These are phyloP conservation scores for Synodontis membranacea DNA, from an alignment of 2,113 vertebrate genomes.

Conservation along the genomic window DNA sequence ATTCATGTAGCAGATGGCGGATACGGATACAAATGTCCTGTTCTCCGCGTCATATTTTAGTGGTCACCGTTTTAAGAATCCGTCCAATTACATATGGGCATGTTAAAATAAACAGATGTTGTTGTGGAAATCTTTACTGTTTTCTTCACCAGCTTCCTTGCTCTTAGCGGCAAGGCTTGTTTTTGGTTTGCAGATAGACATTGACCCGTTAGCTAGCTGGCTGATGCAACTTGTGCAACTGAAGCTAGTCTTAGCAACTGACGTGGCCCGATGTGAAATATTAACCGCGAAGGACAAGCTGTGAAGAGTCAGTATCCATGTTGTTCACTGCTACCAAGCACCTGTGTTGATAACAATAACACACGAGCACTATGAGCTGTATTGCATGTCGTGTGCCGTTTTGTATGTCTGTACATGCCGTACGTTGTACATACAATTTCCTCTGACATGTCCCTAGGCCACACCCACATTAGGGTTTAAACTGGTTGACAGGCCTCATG, in stretches of 20 bases:
- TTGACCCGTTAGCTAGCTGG: neutral
- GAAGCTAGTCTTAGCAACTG: neutral
- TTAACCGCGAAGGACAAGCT: neutral
- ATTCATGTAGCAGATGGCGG: neutral
- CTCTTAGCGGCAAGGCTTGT: neutral
- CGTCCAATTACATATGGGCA: neutral
- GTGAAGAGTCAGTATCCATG: neutral
- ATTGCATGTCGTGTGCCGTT: neutral
- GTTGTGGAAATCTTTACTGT: neutral
- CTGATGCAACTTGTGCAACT: neutral
- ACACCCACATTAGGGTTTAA: conserved; percentile 48
- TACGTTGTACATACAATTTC: neutral
- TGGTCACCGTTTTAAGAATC: neutral
- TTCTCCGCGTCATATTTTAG: neutral
- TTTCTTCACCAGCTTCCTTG: neutral
- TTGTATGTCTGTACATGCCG: neutral
- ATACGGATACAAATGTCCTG: conserved; percentile 9
- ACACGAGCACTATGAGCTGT: neutral
- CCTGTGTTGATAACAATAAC: neutral
- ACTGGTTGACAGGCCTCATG: conserved; percentile 54
- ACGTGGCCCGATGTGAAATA: neutral
- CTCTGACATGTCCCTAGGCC: conserved; percentile 9
- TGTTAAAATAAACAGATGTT: neutral
- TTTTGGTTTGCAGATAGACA: neutral
- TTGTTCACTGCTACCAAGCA: neutral